phyloP scores from a whole-genome alignment of 2,888 invertebrate species.

The Cremastobaeus sp. region DNA sequence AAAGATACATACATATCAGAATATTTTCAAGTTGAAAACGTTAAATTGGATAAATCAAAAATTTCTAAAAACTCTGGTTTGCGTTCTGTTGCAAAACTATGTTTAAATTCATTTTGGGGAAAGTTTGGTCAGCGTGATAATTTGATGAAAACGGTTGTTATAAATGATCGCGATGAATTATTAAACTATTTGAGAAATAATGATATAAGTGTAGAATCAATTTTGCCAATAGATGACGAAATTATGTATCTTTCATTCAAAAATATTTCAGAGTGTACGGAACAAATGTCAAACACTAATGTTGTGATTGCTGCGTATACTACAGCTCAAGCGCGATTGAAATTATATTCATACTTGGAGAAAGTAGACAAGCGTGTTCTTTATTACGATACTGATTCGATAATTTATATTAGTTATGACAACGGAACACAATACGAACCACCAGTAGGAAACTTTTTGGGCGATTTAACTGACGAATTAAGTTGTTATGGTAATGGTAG shows the following conservation, averaged over 20 bases:
- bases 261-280: neutral
- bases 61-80: conserved; percentile 24
- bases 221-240: neutral
- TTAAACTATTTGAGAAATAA: neutral
- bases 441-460: conserved; percentile 14
- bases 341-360: too few species aligned
- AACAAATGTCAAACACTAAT: neutral
- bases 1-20: conserved; percentile 15
- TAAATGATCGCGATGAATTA: neutral
- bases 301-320: too few species aligned
- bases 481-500: neutral
- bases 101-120: conserved; percentile 42
- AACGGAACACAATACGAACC: conserved; percentile 1
- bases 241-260: neutral
- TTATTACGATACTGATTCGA: neutral
- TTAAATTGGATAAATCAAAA: conserved; percentile 5
- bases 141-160: conserved; percentile 1
- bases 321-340: too few species aligned
- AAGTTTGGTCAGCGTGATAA: conserved; percentile 32
- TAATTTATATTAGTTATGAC: neutral
- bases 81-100: conserved; percentile 5
- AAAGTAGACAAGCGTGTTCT: neutral
- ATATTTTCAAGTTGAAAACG: neutral
- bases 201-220: neutral
- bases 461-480: conserved; percentile 46